A percentile compares a stretch with the other conserved stretches of the same genome.
Conservation (phyloP, 2,797 vertebrate species). For the Pempheris klunzingeri region DNA sequence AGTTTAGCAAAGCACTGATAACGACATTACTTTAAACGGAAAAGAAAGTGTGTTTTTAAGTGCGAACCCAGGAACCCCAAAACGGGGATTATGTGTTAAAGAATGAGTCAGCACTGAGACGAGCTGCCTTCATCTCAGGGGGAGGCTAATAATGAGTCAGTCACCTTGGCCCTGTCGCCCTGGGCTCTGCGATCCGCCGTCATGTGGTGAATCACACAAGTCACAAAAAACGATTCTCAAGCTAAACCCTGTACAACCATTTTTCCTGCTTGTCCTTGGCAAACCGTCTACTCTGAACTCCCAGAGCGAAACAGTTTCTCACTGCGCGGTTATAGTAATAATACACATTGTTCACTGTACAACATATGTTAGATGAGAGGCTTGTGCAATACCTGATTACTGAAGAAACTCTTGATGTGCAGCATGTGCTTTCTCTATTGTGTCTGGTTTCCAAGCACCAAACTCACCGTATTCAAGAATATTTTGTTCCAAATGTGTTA, state of each 20-base stretch:
- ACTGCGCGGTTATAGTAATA: slow-evolving; percentile 58
- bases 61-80: slow-evolving; percentile 53
- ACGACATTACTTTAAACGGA: slow-evolving; percentile 45
- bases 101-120: slow-evolving; percentile 72
- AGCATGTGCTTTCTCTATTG: slow-evolving; percentile 75
- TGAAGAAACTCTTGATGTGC: slow-evolving; percentile 65
- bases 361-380: slow-evolving; percentile 64
- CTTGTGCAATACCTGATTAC: slow-evolving; percentile 65
- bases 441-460: slow-evolving; percentile 67
- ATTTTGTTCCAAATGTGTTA: slow-evolving; percentile 72
- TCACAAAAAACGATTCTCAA: slow-evolving; percentile 35
- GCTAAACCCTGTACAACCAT: slow-evolving; percentile 27
- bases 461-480: slow-evolving; percentile 56
- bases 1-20: slow-evolving; percentile 64
- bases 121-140: slow-evolving; percentile 54
- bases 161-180: slow-evolving; percentile 58
- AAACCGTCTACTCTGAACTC: slow-evolving; percentile 30
- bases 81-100: slow-evolving; percentile 30
- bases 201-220: slow-evolving; percentile 51
- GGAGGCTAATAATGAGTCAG: slow-evolving; percentile 50
- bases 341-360: slow-evolving; percentile 56
- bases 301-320: slow-evolving; percentile 11
- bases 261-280: slow-evolving; percentile 48
- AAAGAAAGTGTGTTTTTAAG: slow-evolving; percentile 37
- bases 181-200: slow-evolving; percentile 23